Evolutionary conservation across 2,888 invertebrate genomes (phyloP), one percentile per base, ranked within the genome.

Genomic region (Deilephila porcellus): DNA sequence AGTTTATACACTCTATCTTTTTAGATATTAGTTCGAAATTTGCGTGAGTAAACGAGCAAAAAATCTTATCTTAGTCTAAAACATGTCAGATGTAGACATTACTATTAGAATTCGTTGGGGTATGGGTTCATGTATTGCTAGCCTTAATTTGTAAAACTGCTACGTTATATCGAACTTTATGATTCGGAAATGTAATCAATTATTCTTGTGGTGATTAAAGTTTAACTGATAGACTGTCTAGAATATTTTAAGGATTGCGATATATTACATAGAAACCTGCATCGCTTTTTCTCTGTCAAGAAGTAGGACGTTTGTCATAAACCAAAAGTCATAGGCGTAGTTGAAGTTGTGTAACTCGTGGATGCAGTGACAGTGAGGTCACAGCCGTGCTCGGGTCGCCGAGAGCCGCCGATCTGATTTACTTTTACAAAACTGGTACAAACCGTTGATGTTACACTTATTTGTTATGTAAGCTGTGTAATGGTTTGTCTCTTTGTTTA

Each of bases 261-360:
- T 45, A 45, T 25, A 14, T 14, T 45, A 45, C 5, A 14, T 67
- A 5, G 52, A 37, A 34, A 45, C 4, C 45, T 6, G 14, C 17
- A 37, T 25, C 52, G 25, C 67, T 52, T 67, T 67, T 63, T 52
- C 45, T 25, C 67, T 52, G 67, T 52, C 67, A 67, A 52, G 52
- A 45, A 25, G 20, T 52, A 25, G 3, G 20, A 67, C 67, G 25
- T 20, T 5, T 45, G 45, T 14, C 25, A 67, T 67, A 7, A 25
- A 67, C 45, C 25, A 67, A 67, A 67, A 84, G n/a, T 84, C 81
- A 76, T 71, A 74, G 76, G 79, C 76, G 45, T 67, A 67, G 20
- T 67, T 67, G 32, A 37, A 25, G 11, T 67, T 67, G 67, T 67
- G 67, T 29, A 67, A 67, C 25, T 67, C 52, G 52, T 52, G 52